phyloP scores from a whole-genome alignment of 2,888 invertebrate species.

The Operophtera brumata region DNA sequence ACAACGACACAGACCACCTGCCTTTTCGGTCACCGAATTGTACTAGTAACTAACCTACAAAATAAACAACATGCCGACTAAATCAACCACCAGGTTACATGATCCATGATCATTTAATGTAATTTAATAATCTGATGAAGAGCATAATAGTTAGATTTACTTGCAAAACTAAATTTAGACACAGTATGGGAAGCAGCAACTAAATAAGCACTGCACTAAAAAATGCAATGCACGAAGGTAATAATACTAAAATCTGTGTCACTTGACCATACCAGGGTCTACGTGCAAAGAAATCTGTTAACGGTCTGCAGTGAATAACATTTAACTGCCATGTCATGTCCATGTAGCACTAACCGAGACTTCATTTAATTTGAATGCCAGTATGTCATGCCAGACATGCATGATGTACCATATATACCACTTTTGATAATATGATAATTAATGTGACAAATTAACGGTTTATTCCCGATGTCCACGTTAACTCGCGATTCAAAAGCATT shows the following conservation, averaged over 20 bases:
- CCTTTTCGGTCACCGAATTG: constrained; percentile 29
- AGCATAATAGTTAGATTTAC: constrained; percentile 8
- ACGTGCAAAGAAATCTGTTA: constrained; percentile 36
- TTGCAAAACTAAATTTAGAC: constrained; percentile 13
- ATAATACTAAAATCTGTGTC: constrained; percentile 33
- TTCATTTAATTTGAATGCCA: constrained; percentile 18
- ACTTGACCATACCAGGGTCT: constrained; percentile 32
- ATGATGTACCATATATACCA: neutral
- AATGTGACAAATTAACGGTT: neutral
- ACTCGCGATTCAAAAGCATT: neutral
- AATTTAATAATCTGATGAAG: constrained; percentile 21
- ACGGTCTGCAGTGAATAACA: constrained; percentile 33
- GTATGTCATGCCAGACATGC: constrained; percentile 11
- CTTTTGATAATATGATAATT: neutral
- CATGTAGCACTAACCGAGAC: constrained; percentile 16
- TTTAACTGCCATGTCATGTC: constrained; percentile 33
- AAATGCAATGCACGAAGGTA: constrained; percentile 25
- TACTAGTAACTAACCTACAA: constrained; percentile 12
- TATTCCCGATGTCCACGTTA: no score
- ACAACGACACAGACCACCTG: constrained; percentile 25
- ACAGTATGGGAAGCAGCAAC: constrained; percentile 14
- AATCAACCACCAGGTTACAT: constrained; percentile 25
- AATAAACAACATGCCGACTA: constrained; percentile 27
- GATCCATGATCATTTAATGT: constrained; percentile 9
- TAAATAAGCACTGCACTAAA: constrained; percentile 17